These are phyloP conservation scores for Anagrus nilaparvatae DNA, from an alignment of 1,140 invertebrate species.

Conservation along the genomic window DNA sequence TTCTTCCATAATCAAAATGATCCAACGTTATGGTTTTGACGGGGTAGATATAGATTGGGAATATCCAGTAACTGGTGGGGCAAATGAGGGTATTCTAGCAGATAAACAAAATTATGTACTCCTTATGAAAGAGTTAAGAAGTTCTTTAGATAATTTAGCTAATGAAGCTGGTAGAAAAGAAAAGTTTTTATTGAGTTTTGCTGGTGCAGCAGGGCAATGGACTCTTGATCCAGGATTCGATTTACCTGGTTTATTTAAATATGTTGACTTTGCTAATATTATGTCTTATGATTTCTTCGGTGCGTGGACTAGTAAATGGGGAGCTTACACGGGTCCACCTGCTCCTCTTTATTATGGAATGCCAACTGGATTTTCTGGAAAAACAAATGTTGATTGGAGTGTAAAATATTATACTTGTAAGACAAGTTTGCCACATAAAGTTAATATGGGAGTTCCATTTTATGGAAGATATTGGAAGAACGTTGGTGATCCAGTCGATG, in stretches of 20 bases:
- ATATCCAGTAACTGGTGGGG: slow-evolving; percentile 50
- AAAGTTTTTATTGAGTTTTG: slow-evolving; percentile 39
- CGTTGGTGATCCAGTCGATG: too few species aligned
- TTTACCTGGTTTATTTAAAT: slow-evolving; percentile 39
- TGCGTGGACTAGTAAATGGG: too few species aligned
- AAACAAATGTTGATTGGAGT: too few species aligned
- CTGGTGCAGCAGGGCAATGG: slow-evolving; percentile 38
- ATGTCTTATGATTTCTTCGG: slow-evolving; percentile 63
- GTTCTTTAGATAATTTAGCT: slow-evolving; percentile 31
- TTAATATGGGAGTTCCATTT: too few species aligned
- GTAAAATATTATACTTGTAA: too few species aligned
- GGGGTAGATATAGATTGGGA: slow-evolving; percentile 78
- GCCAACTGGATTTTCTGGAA: too few species aligned
- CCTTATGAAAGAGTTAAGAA: slow-evolving; percentile 42
- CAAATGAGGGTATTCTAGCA: too few species aligned
- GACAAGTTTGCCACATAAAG: too few species aligned
- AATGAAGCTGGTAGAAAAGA: too few species aligned
- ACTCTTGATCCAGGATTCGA: slow-evolving; percentile 45
- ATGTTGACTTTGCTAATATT: slow-evolving; percentile 56
- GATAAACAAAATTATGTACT: slow-evolving; percentile 41
- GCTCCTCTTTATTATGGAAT: too few species aligned
- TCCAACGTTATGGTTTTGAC: slow-evolving; percentile 59
- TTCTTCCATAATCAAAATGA: slow-evolving; percentile 46
- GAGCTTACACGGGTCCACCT: too few species aligned
- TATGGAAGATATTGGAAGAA: too few species aligned